Conservation (phyloP, 1,140 invertebrate species). For the Solenopsis invicta region DNA sequence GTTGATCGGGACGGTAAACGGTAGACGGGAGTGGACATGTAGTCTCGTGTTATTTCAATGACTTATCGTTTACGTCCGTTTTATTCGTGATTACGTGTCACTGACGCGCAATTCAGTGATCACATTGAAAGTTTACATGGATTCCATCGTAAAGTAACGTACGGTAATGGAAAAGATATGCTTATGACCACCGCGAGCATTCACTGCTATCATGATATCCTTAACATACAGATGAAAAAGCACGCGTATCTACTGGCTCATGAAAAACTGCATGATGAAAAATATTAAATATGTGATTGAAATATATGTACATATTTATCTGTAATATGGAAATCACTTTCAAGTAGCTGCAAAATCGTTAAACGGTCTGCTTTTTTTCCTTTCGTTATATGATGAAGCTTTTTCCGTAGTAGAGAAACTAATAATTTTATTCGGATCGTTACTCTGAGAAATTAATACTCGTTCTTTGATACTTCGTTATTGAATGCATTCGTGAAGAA, state of each 20-base stretch:
- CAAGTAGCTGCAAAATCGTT: conserved; percentile 2
- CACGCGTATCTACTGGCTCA: neutral
- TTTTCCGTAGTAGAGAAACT: neutral
- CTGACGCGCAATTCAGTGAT: neutral
- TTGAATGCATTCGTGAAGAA: conserved; percentile 1
- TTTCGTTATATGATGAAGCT: neutral
- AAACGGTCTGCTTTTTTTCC: neutral
- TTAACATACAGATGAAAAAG: neutral
- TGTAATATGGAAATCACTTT: neutral
- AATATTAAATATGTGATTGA: neutral
- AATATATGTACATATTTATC: neutral
- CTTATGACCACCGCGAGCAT: neutral
- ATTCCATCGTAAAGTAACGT: neutral
- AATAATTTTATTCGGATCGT: conserved; percentile 5
- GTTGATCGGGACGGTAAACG: conserved; percentile 27
- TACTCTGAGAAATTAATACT: conserved; percentile 16
- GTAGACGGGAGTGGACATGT: neutral
- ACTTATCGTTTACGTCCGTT: conserved; percentile 58
- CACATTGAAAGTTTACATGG: neutral
- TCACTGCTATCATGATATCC: neutral
- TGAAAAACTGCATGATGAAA: neutral
- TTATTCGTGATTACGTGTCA: conserved; percentile 57
- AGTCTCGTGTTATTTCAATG: conserved; percentile 42
- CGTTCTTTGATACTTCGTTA: conserved; percentile 27
- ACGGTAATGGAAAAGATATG: neutral